Evolutionary conservation across 2,888 invertebrate species (phyloP), one percentile per base, ranked within the genome.

Genomic region (Lasiommata megera): DNA sequence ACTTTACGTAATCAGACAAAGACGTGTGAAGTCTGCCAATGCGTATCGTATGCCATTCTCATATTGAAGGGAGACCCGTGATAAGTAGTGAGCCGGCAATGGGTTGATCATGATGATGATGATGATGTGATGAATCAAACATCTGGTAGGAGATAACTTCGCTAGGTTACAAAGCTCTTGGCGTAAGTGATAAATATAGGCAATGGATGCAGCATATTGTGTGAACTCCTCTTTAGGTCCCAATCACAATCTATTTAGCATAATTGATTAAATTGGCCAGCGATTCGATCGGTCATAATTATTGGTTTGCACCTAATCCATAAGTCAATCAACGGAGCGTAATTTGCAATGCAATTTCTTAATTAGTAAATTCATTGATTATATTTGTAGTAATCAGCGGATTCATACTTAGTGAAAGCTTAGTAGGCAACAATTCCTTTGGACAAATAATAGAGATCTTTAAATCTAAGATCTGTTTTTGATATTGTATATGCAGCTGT

Each of bases 231-330:
- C 57, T 38, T 54, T 12, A 52, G 36, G 38, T 28, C 31, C 12
- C 51, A 63, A 63, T 63, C 54, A 60, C 56, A 59, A 47, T 54
- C 60, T 60, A 54, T 38, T 56, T 53, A 63, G 50, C 58, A 73
- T 79, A 79, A 80, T 79, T 79, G 80, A 79, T 79, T 78, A 69
- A 71, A 67, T 67, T 65, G 64, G 68, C 60, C 59, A 67, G 60
- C 61, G 66, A 66, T 62, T 68, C 71, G 72, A 74, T 77, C 76
- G 74, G 64, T 67, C 58, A 65, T 67, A 71, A 74, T 74, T 72
- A 74, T 74, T 72, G 72, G 73, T 74, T 71, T 66, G 63, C 64
- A 72, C 68, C 62, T 74, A 75, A 75, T 74, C 72, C 70, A 58
- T 66, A 63, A 62, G 58, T 61, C 64, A 65, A 65, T 68, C 63